These are phyloP conservation scores for Luperina nickerlii DNA, from an alignment of 2,888 invertebrate genomes.

Conservation along the genomic window DNA sequence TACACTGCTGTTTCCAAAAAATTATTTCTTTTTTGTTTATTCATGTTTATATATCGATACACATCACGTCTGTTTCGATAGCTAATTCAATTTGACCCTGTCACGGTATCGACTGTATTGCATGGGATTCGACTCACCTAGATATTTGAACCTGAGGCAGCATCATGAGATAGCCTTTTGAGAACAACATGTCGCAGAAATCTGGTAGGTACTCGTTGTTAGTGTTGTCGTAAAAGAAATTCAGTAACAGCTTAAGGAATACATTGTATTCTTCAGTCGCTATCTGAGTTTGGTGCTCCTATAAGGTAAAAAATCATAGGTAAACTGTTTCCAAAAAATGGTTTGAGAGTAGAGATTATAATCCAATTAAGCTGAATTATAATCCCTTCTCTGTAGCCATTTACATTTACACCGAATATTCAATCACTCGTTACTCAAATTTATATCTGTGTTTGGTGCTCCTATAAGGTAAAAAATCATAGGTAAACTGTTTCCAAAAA, in stretches of 20 bases:
- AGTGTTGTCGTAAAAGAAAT: slow-evolving; percentile 75
- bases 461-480: slow-evolving; percentile 69
- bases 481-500: neutral
- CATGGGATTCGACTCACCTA: slow-evolving; percentile 72
- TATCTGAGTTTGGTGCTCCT: slow-evolving; percentile 82
- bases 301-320: neutral
- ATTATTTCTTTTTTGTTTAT: too few relatives aligned
- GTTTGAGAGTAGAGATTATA: neutral
- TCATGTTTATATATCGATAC: too few relatives aligned
- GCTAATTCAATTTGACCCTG: too few relatives aligned
- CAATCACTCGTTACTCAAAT: neutral
- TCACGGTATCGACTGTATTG: neutral
- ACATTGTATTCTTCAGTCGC: slow-evolving; percentile 81
- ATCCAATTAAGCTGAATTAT: too few relatives aligned
- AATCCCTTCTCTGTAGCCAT: too few relatives aligned
- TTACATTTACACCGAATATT: too few relatives aligned
- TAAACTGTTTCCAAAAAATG: neutral
- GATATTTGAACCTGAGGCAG: slow-evolving; percentile 81
- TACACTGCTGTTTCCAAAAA: too few relatives aligned
- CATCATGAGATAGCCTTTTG: slow-evolving; percentile 81
- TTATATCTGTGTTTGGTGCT: slow-evolving; percentile 77
- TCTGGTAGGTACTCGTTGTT: slow-evolving; percentile 71
- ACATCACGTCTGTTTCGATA: too few relatives aligned
- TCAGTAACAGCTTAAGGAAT: slow-evolving; percentile 81
- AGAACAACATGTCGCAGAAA: slow-evolving; percentile 83